Base-by-base conservation (phyloP, 2,888 invertebrate genomes). In the Nemotelus nigrinus region DNA sequence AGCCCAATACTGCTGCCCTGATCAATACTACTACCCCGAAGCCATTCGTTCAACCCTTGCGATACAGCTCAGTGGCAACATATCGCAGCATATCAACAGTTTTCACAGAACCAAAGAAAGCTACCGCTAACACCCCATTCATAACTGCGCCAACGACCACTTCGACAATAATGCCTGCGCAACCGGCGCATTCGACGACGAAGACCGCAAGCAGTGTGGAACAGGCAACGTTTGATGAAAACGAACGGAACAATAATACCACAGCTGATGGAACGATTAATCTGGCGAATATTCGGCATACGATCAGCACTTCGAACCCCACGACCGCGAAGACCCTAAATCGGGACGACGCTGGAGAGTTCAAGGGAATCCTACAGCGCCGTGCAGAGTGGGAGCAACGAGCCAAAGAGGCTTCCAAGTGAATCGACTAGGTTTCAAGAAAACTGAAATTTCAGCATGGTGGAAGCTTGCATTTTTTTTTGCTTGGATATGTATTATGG, bases 311-410 rank as follows among this genome's bases (percentile, higher is more conserved):
- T 39, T 65, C 79, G 2, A 58, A 53, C 4, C 53, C 64, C 44
- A 79, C 77, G 58, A 75, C 78, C 60, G 79, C 81, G 45, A 82
- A 78, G 63, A 84, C 83, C 77, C 77, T 77, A 2, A 63, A 50
- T 39, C 47, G 25, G 7, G 55, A 60, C 4, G 79, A 79, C 7
- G 83, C 83, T 63, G 43, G 55, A 3, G 87, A 87, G 77, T 92
- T 92, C 82, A 93, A 93, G 83, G 92, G 93, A 79, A 93, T 94
- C 80, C 90, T 92, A 84, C 93, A 93, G 83, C 90, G 93, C 83
- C 89, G 92, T 78, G 93, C 93, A 4, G 93, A 93, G 84, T 94
- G 94, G 94, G 94, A 94, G 85, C 90, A 93, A 82, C 88, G 93
- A 81, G 93, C 93, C 55, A 92, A 93, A 86, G 92, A 92, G 86